A percentile compares a stretch with the other conserved stretches of the same genome.
phyloP scores from a whole-genome alignment of 2,113 vertebrate genomes.

The Lophura nycthemera region DNA sequence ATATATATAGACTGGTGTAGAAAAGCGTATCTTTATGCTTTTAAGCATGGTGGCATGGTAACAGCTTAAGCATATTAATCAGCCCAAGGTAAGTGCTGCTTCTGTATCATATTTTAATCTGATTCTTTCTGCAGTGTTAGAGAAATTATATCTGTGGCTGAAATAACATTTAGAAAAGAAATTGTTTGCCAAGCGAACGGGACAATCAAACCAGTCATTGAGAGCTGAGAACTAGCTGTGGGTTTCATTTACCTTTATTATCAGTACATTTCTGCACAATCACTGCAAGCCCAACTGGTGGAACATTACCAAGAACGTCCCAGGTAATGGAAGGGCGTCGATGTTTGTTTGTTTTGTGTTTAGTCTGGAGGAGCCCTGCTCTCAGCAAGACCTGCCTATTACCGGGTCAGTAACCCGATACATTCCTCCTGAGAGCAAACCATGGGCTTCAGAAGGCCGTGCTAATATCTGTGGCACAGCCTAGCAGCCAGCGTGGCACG shows the following conservation, averaged over 20 bases:
- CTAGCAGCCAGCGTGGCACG: neutral
- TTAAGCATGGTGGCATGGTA: conserved; percentile 63
- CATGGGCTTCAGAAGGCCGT: neutral
- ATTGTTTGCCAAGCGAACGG: conserved; percentile 67
- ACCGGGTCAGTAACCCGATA: neutral
- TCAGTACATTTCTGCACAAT: conserved; percentile 56
- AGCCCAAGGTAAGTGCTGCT: conserved; percentile 67
- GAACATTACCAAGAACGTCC: conserved; percentile 44
- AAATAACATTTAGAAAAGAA: conserved; percentile 57
- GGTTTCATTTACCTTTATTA: conserved; percentile 67
- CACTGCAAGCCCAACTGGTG: conserved; percentile 45
- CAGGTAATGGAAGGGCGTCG: conserved; percentile 26
- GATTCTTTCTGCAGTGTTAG: conserved; percentile 59
- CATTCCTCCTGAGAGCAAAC: neutral
- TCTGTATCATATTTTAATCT: conserved; percentile 72
- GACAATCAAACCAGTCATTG: conserved; percentile 55
- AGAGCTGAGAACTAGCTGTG: conserved; percentile 50
- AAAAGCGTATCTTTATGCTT: conserved; percentile 70
- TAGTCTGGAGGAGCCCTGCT: conserved; percentile 32
- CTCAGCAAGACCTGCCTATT: conserved; percentile 13
- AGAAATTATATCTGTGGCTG: conserved; percentile 66
- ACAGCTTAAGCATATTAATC: conserved; percentile 74
- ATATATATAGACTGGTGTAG: conserved; percentile 63
- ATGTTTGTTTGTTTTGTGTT: conserved; percentile 60
- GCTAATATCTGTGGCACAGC: neutral